These are phyloP conservation scores for Toxostoma redivivum DNA, from an alignment of 2,113 vertebrate genomes.

Conservation along the genomic window DNA sequence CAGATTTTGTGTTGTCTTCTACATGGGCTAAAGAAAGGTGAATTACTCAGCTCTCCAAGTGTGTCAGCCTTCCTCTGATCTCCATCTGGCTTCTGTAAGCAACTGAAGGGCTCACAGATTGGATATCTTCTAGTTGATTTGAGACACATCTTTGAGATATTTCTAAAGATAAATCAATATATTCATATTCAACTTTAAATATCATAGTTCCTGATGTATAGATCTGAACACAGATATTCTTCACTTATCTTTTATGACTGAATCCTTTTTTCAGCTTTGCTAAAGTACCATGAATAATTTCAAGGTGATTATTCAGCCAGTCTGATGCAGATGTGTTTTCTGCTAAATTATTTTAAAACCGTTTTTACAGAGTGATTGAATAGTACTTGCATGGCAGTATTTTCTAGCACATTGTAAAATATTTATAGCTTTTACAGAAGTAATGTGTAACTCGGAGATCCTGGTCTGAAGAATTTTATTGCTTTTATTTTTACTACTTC, in stretches of 20 bases:
- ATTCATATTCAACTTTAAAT: background rate
- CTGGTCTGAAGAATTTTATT: background rate
- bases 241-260: background rate
- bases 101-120: background rate
- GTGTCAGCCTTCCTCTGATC: background rate
- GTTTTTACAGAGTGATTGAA: background rate
- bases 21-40: background rate
- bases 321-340: background rate
- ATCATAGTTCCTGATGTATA: fast-evolving
- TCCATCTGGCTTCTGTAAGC: background rate
- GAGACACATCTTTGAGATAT: background rate
- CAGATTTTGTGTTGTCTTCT: background rate
- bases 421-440: background rate
- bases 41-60: background rate
- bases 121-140: background rate
- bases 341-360: background rate
- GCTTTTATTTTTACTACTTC: background rate
- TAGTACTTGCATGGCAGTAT: background rate
- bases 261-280: background rate
- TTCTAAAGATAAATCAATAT: background rate
- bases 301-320: background rate
- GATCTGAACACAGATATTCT: background rate
- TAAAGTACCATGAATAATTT: background rate
- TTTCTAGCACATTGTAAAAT: background rate
- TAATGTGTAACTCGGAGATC: background rate